These are phyloP conservation scores for Uloborus plumipes DNA, from an alignment of 2,888 invertebrate genomes.

Conservation along the genomic window DNA sequence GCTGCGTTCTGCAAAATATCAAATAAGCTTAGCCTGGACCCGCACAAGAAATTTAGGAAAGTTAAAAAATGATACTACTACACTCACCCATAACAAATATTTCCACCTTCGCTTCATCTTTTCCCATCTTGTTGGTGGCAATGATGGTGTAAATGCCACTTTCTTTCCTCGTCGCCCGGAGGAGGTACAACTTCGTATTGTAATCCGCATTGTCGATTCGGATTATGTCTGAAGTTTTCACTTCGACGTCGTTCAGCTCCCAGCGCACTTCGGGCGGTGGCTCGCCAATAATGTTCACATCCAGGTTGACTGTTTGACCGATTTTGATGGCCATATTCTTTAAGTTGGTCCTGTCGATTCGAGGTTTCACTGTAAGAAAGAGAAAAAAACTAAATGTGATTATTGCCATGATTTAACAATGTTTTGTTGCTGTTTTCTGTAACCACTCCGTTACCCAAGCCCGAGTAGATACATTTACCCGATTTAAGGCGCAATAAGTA, in stretches of 20 bases:
- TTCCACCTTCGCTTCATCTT: constrained; percentile 71
- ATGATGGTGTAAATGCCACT: constrained; percentile 71
- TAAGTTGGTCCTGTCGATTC: constrained; percentile 92
- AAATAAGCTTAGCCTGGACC: too few relatives aligned
- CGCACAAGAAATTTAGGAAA: too few relatives aligned
- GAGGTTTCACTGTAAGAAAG: constrained; percentile 85
- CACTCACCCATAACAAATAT: constrained; percentile 71
- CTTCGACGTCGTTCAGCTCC: constrained; percentile 78
- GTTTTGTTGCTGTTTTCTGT: too few relatives aligned
- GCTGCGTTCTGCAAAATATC: too few relatives aligned
- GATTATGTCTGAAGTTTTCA: constrained; percentile 58
- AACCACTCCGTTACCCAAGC: too few relatives aligned
- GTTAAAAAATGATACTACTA: background rate
- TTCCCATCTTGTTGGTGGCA: constrained; percentile 71
- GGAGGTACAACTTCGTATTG: constrained; percentile 72
- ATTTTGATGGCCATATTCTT: constrained; percentile 89
- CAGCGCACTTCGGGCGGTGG: constrained; percentile 91
- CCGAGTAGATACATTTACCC: too few relatives aligned
- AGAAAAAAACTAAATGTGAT: constrained; percentile 1
- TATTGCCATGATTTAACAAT: too few relatives aligned
- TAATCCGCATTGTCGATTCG: constrained; percentile 72
- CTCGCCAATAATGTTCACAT: constrained; percentile 91
- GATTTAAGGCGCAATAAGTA: too few relatives aligned
- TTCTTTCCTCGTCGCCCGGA: constrained; percentile 70
- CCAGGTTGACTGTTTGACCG: constrained; percentile 89